Percentiles rank a stretch among this genome's conserved stretches.
Evolutionary conservation across 2,888 invertebrate species (phyloP).

Genomic region (Drosophila testacea): DNA sequence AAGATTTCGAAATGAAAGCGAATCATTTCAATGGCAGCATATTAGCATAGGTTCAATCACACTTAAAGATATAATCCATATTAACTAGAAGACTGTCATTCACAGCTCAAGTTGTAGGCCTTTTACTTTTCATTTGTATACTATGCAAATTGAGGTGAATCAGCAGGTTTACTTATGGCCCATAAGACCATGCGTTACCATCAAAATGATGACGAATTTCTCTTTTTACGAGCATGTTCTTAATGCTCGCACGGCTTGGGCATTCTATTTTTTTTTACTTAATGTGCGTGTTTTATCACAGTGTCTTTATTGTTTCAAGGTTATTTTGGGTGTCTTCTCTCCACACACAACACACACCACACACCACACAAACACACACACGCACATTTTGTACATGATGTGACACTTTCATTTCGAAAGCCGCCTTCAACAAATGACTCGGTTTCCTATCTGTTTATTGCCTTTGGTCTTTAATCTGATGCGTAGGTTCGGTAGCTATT

Average conservation of each 20-base stretch:
- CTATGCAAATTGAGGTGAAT: constrained; percentile 64
- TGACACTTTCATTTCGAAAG: constrained; percentile 79
- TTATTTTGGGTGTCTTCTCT: constrained; percentile 54
- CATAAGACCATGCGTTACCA: constrained; percentile 15
- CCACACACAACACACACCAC: not conserved
- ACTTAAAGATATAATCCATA: constrained; percentile 26
- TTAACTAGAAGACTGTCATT: constrained; percentile 31
- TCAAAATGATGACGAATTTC: constrained; percentile 51
- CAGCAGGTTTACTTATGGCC: constrained; percentile 28
- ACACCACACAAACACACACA: not conserved
- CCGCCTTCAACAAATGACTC: constrained; percentile 29
- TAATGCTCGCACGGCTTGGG: constrained; percentile 28
- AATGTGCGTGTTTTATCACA: constrained; percentile 39
- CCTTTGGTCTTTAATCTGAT: constrained; percentile 30
- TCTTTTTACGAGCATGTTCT: constrained; percentile 60
- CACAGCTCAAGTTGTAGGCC: constrained; percentile 31
- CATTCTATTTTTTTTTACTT: constrained; percentile 40
- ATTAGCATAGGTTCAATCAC: constrained; percentile 56
- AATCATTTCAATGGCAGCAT: constrained; percentile 33
- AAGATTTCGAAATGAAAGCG: constrained; percentile 73
- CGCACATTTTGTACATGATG: constrained; percentile 34
- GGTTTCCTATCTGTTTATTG: constrained; percentile 23
- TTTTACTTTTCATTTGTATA: constrained; percentile 68
- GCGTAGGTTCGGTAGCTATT: constrained; percentile 54
- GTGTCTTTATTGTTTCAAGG: constrained; percentile 60